Evolutionary conservation across 2,113 vertebrate genomes (phyloP).

Genomic region (Datnioides undecimradiatus): DNA sequence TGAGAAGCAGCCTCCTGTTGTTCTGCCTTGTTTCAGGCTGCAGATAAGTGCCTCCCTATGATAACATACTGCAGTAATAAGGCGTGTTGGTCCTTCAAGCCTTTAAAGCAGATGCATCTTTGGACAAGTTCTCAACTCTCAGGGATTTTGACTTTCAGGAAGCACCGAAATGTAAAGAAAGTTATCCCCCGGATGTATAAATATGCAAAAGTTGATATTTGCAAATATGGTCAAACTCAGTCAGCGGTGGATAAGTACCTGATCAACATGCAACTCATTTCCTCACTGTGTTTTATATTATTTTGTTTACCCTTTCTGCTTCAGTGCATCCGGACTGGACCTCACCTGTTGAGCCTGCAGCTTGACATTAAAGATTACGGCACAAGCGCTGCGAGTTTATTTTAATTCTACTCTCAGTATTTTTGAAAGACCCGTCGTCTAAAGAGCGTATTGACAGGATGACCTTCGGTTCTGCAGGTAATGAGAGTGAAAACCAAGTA

Average conservation of each 20-base stretch:
- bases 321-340: slow-evolving; percentile 10
- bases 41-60: too few species aligned
- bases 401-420: slow-evolving; percentile 20
- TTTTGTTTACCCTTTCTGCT: slow-evolving; percentile 43
- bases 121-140: neutral
- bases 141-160: slow-evolving; percentile 2
- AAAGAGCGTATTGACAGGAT: slow-evolving; percentile 52
- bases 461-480: slow-evolving; percentile 66
- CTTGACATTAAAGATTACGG: slow-evolving; percentile 58
- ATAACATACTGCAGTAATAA: too few species aligned
- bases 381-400: slow-evolving; percentile 41
- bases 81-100: too few species aligned
- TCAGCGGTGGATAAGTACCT: slow-evolving; percentile 39
- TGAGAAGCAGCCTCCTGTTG: too few species aligned
- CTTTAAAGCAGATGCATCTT: too few species aligned
- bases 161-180: neutral
- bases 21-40: too few species aligned
- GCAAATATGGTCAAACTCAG: slow-evolving; percentile 25
- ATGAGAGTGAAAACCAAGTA: slow-evolving; percentile 68
- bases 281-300: slow-evolving; percentile 35
- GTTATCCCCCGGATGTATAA: slow-evolving; percentile 7
- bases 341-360: slow-evolving; percentile 30
- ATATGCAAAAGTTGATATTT: slow-evolving; percentile 71
- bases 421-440: slow-evolving; percentile 41
- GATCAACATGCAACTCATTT: slow-evolving; percentile 59